Evolutionary conservation across 1,140 invertebrate genomes (phyloP), one percentile per base, ranked within the genome.

Genomic region (Dysdera silvatica): DNA sequence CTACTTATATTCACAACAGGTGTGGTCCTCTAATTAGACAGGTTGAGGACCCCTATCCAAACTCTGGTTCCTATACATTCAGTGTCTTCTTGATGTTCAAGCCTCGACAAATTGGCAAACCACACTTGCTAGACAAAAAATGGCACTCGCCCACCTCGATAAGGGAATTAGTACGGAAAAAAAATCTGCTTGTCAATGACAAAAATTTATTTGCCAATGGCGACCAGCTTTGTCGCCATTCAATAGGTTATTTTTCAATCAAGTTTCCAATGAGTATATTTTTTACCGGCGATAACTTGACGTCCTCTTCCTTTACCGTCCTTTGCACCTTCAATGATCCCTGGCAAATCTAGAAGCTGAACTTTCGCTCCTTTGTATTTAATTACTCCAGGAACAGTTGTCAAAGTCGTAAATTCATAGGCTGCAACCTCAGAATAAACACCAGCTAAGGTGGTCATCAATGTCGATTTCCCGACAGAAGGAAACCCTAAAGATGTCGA

Each of bases 241-340:
- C n/a, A n/a, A n/a, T n/a, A n/a, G n/a, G n/a, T n/a, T n/a, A n/a
- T n/a, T n/a, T n/a, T n/a, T n/a, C n/a, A n/a, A n/a, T n/a, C n/a
- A n/a, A n/a, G n/a, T n/a, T n/a, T n/a, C 18, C 10, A n/a, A 20
- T 10, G 12, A 3, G 10, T 48, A 14, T 7, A 64, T 5, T 54
- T 61, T 51, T 65, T 65, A 80, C 80, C 80, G 28, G 97, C 96
- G 74, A 99, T 99, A 5, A 99, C 97, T 81, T 99, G 97, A 71
- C 95, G 84, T 82, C 97, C 95, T 77, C 95, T 78, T 80, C 95
- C 95, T 79, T 98, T 98, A 37, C 91, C 91, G 76, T 99, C 97
- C 76, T 99, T 99, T n/a, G 97, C 97, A 68, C 97, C 97, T 81
- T 99, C 97, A 74, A 99, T 99, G 76, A 99, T 99, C 80, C 97